Evolutionary conservation across 2,113 vertebrate species (phyloP).

Genomic region (Baryphthengus martii): DNA sequence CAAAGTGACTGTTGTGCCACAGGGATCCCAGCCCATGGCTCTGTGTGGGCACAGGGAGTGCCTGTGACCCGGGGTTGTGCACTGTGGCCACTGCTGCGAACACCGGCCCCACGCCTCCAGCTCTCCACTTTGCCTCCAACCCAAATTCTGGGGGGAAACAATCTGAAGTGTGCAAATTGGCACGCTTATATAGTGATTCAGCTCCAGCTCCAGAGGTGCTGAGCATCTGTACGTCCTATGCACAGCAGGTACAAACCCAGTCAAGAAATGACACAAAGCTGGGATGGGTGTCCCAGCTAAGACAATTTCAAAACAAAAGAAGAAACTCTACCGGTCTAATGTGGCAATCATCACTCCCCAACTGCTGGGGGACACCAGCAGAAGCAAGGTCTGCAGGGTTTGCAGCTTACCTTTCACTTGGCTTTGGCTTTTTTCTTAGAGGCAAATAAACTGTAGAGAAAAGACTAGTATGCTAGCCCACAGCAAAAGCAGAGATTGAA

Average conservation of each 20-base stretch:
- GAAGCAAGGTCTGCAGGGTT: not conserved
- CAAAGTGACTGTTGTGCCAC: not conserved
- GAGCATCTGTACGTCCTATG: not conserved
- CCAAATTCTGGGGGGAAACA: not conserved
- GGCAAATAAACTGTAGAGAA: not conserved
- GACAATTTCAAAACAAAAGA: not conserved
- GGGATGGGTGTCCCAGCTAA: not conserved
- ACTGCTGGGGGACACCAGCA: not conserved
- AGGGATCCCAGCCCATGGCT: not conserved
- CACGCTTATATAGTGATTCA: not conserved
- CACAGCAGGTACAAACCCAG: not conserved
- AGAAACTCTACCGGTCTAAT: not conserved
- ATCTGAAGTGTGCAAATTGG: not conserved
- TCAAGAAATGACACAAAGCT: not conserved
- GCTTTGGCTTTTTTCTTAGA: not conserved
- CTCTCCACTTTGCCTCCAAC: not conserved
- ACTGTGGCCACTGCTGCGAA: fast-evolving
- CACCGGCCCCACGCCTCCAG: not conserved
- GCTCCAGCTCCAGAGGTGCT: not conserved
- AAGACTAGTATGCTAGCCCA: not conserved
- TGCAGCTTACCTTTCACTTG: not conserved
- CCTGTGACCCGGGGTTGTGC: not conserved
- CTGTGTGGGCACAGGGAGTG: not conserved
- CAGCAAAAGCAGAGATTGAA: not conserved
- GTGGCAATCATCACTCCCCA: not conserved